Percentiles rank a stretch among this genome's conserved stretches.
These are phyloP conservation scores for Oncorhynchus kisutch DNA, from an alignment of 2,113 vertebrate genomes.

Conservation along the genomic window DNA sequence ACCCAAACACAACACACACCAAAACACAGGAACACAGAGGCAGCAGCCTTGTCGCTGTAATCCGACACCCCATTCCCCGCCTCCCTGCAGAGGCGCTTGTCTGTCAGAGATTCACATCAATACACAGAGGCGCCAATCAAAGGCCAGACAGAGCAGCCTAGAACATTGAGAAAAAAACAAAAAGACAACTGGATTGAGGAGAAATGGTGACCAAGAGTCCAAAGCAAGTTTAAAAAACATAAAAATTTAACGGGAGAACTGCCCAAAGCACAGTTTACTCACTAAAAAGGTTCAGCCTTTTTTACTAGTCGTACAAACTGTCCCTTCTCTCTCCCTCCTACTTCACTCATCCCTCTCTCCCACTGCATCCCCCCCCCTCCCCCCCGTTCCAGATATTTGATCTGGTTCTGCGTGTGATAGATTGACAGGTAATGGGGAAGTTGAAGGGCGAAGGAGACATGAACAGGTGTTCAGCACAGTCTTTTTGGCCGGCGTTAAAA, in stretches of 20 bases:
- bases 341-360: conserved; percentile 18
- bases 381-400: conserved; percentile 64
- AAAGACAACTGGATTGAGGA: not conserved
- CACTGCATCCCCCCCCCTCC: conserved; percentile 7
- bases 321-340: conserved; percentile 17
- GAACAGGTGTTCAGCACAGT: conserved; percentile 77
- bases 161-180: not conserved
- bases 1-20: conserved; percentile 16
- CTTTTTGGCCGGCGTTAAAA: conserved; percentile 72
- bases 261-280: too few species aligned
- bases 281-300: not conserved
- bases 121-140: conserved; percentile 50
- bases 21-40: conserved; percentile 40
- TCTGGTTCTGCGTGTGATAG: conserved; percentile 71
- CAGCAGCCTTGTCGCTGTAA: conserved; percentile 67
- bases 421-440: conserved; percentile 77
- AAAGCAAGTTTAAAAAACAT: not conserved
- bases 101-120: conserved; percentile 56
- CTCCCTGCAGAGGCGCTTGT: conserved; percentile 56
- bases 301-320: conserved; percentile 34
- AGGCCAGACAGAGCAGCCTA: conserved; percentile 29
- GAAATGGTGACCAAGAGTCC: not conserved
- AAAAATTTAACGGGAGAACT: too few species aligned
- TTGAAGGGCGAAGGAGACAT: conserved; percentile 73
- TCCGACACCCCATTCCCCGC: conserved; percentile 65